Evolutionary conservation across 1,140 invertebrate species (phyloP), one percentile per base, ranked within the genome.

Genomic region (Neelides sp.): DNA sequence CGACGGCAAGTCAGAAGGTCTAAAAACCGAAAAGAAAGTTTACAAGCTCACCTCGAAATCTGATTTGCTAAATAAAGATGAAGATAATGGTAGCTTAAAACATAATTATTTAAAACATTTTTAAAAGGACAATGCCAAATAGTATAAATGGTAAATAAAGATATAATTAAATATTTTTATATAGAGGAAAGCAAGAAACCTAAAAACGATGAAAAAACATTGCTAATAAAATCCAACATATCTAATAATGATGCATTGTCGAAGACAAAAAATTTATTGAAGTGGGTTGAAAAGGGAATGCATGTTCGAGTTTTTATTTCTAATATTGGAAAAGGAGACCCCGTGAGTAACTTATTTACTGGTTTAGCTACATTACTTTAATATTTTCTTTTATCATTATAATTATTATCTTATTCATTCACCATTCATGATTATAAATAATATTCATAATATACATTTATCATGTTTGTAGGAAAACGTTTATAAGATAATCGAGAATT

Each of bases 231-330:
- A 26, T 49, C 48, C 26, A 59, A 47, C 15, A 59, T 48, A 13
- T 23, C 41, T 4, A 48, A 53, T 15, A 45, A 59, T 30, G 58
- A 59, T 46, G 19, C 41, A 3, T 5, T 46, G 12, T 28, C 43
- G 3, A 59, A 54, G 52, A 32, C 50, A 3, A 59, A 56, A 26
- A 17, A 35, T 8, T 54, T 59, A 22, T 48, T 44, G 23, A 59
- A 59, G 27, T 59, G 46, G 42, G 23, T 59, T 17, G 35, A 43
- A 7, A 59, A 59, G 37, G 52, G 52, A 1, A 44, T 56, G 24
- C 24, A 35, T 5, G 39, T 59, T 8, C 12, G 40, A 35, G 51
- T 59, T 0, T 23, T 50, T 12, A 55, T 47, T 47, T 8, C 5
- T 35, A 28, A 47, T 8, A 5, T 55, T 23, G 50, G 58, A 3